phyloP scores from a whole-genome alignment of 2,797 vertebrate genomes.

The Psittacula derbiana region DNA sequence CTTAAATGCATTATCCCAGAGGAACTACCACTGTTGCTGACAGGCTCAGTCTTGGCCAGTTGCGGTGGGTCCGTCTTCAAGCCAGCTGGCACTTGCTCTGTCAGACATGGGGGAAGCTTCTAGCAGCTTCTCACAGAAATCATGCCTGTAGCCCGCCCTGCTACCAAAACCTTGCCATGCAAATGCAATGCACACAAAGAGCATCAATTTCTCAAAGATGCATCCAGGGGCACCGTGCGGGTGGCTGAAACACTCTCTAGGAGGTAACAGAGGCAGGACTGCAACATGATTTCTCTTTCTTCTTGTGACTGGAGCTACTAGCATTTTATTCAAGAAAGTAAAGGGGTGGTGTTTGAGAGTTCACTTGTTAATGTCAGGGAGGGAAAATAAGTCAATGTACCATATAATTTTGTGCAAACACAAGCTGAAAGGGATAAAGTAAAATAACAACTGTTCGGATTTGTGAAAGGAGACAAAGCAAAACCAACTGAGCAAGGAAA shows the following conservation, averaged over 20 bases:
- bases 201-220: neutral
- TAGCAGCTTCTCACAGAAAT: neutral
- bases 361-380: neutral
- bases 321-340: neutral
- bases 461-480: neutral
- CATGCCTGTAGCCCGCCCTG: accelerated
- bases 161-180: neutral
- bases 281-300: neutral
- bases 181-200: neutral
- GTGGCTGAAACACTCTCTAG: neutral
- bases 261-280: neutral
- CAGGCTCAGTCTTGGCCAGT: neutral
- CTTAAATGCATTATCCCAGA: neutral
- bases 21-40: accelerated
- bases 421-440: neutral
- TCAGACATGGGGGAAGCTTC: neutral
- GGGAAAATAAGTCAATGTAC: neutral
- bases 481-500: neutral
- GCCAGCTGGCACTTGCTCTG: accelerated
- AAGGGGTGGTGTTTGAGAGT: neutral
- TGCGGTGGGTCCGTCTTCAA: accelerated
- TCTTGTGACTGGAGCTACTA: neutral
- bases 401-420: slow-evolving; percentile 27
- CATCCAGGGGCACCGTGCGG: accelerated
- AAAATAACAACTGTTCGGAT: neutral